These are phyloP conservation scores for Buceros bicornis DNA, from an alignment of 2,797 vertebrate species.

Conservation along the genomic window DNA sequence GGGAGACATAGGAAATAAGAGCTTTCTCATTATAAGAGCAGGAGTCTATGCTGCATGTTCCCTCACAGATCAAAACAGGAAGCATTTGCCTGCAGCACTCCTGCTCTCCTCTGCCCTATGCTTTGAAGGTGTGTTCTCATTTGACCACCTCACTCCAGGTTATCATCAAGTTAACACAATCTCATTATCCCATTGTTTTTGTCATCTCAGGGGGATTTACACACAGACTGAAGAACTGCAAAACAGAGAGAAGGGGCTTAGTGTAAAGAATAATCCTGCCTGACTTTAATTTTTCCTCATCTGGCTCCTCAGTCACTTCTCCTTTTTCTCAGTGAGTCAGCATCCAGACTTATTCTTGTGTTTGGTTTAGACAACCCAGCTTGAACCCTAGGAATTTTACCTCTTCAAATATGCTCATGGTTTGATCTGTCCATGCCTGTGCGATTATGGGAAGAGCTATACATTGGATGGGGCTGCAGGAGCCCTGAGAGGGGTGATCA, in stretches of 20 bases:
- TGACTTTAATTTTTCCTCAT: background rate
- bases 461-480: background rate
- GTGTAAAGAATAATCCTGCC: background rate
- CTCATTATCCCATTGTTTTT: background rate
- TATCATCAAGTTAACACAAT: background rate
- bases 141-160: background rate
- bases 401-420: background rate
- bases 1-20: constrained; percentile 21
- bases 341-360: background rate
- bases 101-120: background rate
- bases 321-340: background rate
- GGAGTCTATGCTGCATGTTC: background rate
- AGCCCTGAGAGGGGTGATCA: fast-evolving
- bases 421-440: background rate
- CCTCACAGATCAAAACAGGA: background rate
- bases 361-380: background rate
- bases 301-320: background rate
- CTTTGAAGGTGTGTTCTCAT: background rate
- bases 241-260: background rate
- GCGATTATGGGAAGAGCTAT: background rate
- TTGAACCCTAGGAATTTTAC: background rate
- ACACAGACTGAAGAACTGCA: background rate
- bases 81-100: fast-evolving
- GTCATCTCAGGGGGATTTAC: background rate
- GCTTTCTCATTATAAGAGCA: background rate